These are phyloP conservation scores for Spizaetus ornatus DNA, from an alignment of 2,113 vertebrate genomes.

Conservation along the genomic window DNA sequence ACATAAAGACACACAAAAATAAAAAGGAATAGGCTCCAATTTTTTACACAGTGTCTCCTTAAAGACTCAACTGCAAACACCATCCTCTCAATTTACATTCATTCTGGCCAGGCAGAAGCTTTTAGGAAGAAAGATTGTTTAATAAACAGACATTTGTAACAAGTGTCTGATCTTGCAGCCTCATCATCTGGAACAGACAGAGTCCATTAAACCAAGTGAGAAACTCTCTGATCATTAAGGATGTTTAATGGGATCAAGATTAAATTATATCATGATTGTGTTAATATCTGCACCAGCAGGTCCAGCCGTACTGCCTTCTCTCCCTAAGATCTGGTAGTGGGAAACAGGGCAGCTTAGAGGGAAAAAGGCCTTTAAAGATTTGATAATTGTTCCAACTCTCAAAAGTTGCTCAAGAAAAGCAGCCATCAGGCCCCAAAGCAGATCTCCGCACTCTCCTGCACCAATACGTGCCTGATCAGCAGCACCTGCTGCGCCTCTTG, in stretches of 20 bases:
- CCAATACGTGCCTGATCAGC: fast-evolving
- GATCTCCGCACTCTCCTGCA: background rate
- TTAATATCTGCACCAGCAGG: background rate
- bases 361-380: background rate
- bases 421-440: fast-evolving
- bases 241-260: slow-evolving; percentile 8
- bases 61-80: background rate
- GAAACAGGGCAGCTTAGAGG: background rate
- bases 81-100: background rate
- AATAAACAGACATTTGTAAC: slow-evolving; percentile 41
- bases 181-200: background rate
- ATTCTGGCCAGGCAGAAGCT: background rate
- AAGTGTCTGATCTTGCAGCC: background rate
- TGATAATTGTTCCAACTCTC: background rate
- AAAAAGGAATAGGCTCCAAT: background rate
- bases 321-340: background rate
- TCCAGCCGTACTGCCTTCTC: background rate
- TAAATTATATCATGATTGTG: background rate
- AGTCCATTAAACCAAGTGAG: slow-evolving; percentile 7
- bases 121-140: background rate
- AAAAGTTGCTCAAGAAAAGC: background rate
- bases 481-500: background rate
- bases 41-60: background rate
- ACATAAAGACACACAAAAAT: background rate
- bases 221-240: slow-evolving; percentile 1